phyloP scores from a whole-genome alignment of 2,888 invertebrate species.

The Stenchaetothrips biformis region DNA sequence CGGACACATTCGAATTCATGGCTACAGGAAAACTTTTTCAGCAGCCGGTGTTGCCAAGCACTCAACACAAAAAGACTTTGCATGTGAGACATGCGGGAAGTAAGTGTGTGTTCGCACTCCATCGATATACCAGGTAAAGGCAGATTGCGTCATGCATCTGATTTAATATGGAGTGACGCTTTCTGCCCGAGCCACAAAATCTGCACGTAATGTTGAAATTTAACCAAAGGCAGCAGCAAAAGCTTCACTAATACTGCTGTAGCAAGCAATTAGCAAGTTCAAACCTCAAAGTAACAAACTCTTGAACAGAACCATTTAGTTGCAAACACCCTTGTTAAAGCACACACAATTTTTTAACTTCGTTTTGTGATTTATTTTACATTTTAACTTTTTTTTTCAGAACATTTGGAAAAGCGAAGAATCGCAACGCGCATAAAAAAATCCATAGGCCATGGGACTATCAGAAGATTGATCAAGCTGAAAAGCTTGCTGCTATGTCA shows the following conservation, averaged over 20 bases:
- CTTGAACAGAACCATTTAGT: too few relatives aligned
- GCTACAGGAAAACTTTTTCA: slow-evolving; percentile 37
- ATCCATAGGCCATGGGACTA: slow-evolving; percentile 57
- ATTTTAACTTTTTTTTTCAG: slow-evolving; percentile 64
- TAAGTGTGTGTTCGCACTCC: slow-evolving; percentile 55
- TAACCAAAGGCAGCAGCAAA: not conserved
- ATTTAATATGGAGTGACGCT: not conserved
- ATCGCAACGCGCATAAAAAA: slow-evolving; percentile 99
- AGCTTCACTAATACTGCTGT: too few relatives aligned
- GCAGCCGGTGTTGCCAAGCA: too few relatives aligned
- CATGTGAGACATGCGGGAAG: slow-evolving; percentile 99
- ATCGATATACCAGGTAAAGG: slow-evolving; percentile 18
- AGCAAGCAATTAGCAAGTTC: too few relatives aligned
- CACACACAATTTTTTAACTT: too few relatives aligned
- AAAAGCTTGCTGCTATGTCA: not conserved
- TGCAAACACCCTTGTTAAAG: too few relatives aligned
- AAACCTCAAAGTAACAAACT: too few relatives aligned
- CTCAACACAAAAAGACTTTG: slow-evolving; percentile 61
- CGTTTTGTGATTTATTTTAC: too few relatives aligned
- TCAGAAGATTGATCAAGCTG: not conserved
- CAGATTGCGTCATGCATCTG: not conserved
- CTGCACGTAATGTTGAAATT: slow-evolving; percentile 13
- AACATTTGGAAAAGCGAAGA: slow-evolving; percentile 96
- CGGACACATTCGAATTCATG: slow-evolving; percentile 61
- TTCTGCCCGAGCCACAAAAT: not conserved